Evolutionary conservation across 2,797 vertebrate genomes (phyloP).

Genomic region (Gambelia wislizenii): DNA sequence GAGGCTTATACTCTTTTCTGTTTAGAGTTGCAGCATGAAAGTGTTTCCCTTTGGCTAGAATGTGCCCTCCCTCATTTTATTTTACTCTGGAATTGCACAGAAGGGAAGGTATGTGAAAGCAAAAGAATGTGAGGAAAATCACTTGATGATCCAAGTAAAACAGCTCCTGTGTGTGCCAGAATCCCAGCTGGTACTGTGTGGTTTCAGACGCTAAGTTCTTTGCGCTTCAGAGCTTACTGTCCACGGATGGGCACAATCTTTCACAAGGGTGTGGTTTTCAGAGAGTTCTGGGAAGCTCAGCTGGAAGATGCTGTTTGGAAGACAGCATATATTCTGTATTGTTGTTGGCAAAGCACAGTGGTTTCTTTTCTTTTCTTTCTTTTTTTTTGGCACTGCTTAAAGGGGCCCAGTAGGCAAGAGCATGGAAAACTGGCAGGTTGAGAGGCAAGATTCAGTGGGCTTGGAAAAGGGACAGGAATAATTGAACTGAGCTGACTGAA

Average conservation of each 20-base stretch:
- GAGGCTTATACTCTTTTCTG: not conserved
- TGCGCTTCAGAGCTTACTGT: not conserved
- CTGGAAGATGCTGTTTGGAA: slow-evolving; percentile 22
- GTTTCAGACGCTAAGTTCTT: not conserved
- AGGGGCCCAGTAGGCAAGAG: slow-evolving; percentile 30
- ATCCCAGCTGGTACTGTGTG: not conserved
- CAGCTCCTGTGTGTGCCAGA: not conserved
- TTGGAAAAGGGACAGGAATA: not conserved
- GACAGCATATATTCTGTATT: not conserved
- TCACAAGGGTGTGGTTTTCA: slow-evolving; percentile 1
- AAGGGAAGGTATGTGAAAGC: not conserved
- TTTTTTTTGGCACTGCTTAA: slow-evolving; percentile 17
- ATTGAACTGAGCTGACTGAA: slow-evolving; percentile 6
- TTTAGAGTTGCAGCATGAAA: not conserved
- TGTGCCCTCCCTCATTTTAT: not conserved
- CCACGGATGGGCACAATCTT: slow-evolving; percentile 10
- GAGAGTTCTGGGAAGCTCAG: slow-evolving; percentile 34
- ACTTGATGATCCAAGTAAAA: not conserved
- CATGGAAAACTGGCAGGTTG: slow-evolving; percentile 29
- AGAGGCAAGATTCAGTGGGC: slow-evolving; percentile 13
- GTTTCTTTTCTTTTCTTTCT: too few relatives aligned
- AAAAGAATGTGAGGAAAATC: not conserved
- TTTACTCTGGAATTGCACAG: not conserved
- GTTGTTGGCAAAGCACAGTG: slow-evolving; percentile 19
- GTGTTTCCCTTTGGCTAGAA: not conserved